Percentiles rank a stretch among this genome's conserved stretches.
These are phyloP conservation scores for Sphecodes monilicornis DNA, from an alignment of 2,888 invertebrate species.

Conservation along the genomic window DNA sequence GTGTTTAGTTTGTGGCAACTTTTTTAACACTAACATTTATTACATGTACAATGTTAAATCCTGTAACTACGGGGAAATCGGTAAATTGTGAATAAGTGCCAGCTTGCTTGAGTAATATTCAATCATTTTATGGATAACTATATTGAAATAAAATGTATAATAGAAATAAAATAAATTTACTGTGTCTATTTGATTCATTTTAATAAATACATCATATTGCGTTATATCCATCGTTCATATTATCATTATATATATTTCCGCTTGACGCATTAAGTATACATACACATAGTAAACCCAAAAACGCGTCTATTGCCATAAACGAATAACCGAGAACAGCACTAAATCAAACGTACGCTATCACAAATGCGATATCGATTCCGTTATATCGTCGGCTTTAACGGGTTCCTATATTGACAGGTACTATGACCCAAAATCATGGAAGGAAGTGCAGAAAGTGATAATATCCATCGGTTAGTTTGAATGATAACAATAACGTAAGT, in stretches of 20 bases:
- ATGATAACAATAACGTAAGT: constrained; percentile 27
- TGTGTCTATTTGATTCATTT: not conserved
- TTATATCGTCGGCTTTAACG: constrained; percentile 39
- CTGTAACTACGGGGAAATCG: no score
- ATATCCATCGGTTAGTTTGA: not conserved
- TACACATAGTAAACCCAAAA: not conserved
- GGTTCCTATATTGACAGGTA: constrained; percentile 11
- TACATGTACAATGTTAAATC: no score
- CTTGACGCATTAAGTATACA: constrained; percentile 7
- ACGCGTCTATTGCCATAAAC: constrained; percentile 5
- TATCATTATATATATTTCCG: not conserved
- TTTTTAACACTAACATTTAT: no score
- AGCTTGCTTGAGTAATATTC: no score
- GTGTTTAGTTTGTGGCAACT: no score
- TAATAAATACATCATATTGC: not conserved
- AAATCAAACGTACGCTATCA: constrained; percentile 50
- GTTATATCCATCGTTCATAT: not conserved
- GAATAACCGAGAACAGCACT: constrained; percentile 29
- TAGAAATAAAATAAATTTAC: no score
- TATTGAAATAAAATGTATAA: no score
- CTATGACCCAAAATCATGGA: constrained; percentile 26
- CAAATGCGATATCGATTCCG: constrained; percentile 56
- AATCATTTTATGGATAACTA: no score
- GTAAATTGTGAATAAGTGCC: no score
- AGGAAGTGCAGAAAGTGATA: constrained; percentile 27